phyloP scores from a whole-genome alignment of 2,888 invertebrate genomes.

The Lysandra bellargus region DNA sequence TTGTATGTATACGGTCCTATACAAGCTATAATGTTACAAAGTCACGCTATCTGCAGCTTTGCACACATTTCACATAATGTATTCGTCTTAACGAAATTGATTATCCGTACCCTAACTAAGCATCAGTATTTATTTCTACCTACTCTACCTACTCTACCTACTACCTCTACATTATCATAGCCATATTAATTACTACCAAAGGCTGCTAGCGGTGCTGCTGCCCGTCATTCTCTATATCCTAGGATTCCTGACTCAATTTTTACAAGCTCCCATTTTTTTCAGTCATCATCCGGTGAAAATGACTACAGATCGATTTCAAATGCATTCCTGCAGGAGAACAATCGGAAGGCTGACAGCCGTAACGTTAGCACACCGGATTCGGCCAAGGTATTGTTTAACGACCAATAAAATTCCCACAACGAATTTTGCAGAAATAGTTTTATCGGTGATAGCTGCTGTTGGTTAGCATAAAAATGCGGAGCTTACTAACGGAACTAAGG shows the following conservation, averaged over 20 bases:
- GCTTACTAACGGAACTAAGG: too few relatives aligned
- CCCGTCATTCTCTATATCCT: neutral
- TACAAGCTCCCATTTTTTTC: slow-evolving; percentile 40
- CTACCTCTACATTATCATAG: neutral
- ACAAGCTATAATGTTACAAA: neutral
- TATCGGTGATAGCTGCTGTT: neutral
- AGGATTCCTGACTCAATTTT: neutral
- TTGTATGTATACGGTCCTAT: too few relatives aligned
- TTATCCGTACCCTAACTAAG: too few relatives aligned
- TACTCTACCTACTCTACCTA: neutral
- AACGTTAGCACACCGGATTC: slow-evolving; percentile 72
- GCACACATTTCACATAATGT: neutral
- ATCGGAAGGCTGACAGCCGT: slow-evolving; percentile 60
- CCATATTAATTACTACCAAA: too few relatives aligned
- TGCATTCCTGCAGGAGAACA: slow-evolving; percentile 71
- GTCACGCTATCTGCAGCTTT: neutral
- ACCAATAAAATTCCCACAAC: neutral
- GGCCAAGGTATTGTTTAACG: slow-evolving; percentile 55
- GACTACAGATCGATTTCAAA: slow-evolving; percentile 71
- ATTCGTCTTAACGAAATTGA: neutral
- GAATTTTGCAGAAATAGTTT: slow-evolving; percentile 6
- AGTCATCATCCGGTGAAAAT: slow-evolving; percentile 64
- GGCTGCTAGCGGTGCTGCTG: neutral
- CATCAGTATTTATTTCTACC: neutral
- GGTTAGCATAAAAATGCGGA: neutral